Percentiles rank a stretch among this genome's conserved stretches.
Evolutionary conservation across 2,113 vertebrate genomes (phyloP).

Genomic region (Centropus bengalensis): DNA sequence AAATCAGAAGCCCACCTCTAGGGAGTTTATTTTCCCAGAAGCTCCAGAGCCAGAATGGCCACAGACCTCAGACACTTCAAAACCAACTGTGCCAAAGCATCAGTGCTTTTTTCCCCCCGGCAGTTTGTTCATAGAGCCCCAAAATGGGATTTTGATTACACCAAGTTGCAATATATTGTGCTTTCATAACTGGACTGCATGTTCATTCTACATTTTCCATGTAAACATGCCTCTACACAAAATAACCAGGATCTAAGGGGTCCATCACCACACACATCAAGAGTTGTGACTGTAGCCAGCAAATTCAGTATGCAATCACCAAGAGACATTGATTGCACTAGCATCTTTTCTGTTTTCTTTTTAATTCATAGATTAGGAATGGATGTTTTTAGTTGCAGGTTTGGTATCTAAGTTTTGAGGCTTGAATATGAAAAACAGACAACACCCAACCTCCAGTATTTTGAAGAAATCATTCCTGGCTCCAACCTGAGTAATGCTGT

Average conservation of each 20-base stretch:
- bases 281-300: not conserved
- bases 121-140: not conserved
- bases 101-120: accelerated
- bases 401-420: not conserved
- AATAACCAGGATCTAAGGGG: not conserved
- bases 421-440: not conserved
- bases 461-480: not conserved
- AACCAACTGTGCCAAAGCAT: not conserved
- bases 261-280: conserved; percentile 39
- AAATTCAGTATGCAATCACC: not conserved
- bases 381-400: not conserved
- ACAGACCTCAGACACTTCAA: not conserved
- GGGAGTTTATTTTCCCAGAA: not conserved
- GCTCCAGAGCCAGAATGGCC: not conserved
- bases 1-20: not conserved
- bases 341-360: not conserved
- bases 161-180: not conserved
- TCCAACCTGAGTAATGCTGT: conserved; percentile 36
- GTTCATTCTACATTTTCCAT: not conserved
- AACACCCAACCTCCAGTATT: not conserved
- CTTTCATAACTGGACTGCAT: not conserved
- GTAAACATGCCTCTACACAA: not conserved
- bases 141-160: not conserved
- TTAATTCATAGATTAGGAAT: not conserved
- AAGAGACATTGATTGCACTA: not conserved